Evolutionary conservation across 2,888 invertebrate genomes (phyloP).

Genomic region (Pristionchus arcanus): DNA sequence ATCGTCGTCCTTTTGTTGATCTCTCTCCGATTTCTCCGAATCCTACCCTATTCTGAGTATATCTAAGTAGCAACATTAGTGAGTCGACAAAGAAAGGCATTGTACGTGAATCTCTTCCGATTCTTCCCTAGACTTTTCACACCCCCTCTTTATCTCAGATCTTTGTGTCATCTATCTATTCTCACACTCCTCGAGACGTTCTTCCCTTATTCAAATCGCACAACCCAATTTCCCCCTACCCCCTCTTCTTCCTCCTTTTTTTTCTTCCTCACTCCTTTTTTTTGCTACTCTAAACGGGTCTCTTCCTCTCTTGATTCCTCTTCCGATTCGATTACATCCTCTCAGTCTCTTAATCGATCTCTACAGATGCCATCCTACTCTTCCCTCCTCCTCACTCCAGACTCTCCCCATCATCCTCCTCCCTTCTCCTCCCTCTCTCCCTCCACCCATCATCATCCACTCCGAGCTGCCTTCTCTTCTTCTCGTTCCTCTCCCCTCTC

Average conservation of each 20-base stretch:
- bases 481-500: conserved; percentile 35
- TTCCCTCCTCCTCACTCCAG: conserved; percentile 12
- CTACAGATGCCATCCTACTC: conserved; percentile 26
- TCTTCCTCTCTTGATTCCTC: background rate
- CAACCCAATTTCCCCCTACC: background rate
- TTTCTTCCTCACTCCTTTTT: background rate
- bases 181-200: background rate
- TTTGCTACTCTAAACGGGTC: conserved; percentile 5
- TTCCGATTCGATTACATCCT: conserved; percentile 24
- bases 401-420: conserved; percentile 12
- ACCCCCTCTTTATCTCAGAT: background rate
- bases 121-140: background rate
- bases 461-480: conserved; percentile 22
- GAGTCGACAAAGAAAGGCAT: background rate
- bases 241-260: background rate
- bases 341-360: background rate
- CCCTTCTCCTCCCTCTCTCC: background rate
- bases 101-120: background rate
- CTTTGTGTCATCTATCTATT: conserved; percentile 11
- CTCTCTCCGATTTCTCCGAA: background rate
- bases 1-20: background rate
- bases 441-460: background rate
- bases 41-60: background rate
- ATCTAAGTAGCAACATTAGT: background rate
- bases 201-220: background rate